Evolutionary conservation across 2,113 vertebrate genomes (phyloP).

Genomic region (Epinephelus fuscoguttatus): DNA sequence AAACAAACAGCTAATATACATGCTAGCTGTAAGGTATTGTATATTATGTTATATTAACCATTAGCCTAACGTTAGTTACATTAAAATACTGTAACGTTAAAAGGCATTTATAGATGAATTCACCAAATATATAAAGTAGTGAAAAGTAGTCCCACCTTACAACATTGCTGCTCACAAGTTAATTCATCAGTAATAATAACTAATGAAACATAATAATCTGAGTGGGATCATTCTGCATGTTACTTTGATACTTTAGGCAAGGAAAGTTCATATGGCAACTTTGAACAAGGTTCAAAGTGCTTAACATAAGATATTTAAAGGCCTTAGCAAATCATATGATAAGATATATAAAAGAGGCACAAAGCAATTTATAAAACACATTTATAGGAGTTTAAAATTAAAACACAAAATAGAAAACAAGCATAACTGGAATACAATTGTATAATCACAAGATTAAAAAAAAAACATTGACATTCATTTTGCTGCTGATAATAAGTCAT

Average conservation of each 20-base stretch:
- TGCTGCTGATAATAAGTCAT: background rate
- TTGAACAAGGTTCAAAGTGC: background rate
- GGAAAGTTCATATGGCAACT: background rate
- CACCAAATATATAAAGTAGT: background rate
- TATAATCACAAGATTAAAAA: background rate
- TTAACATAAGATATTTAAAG: background rate
- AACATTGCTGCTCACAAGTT: no score
- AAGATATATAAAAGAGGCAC: background rate
- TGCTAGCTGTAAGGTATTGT: no score
- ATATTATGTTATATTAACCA: no score
- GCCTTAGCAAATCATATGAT: no score
- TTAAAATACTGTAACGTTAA: no score
- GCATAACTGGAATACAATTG: background rate
- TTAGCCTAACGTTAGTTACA: no score
- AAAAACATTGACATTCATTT: background rate
- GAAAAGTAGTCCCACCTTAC: no score
- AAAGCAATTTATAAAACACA: no score
- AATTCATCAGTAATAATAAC: background rate
- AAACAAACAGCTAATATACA: no score
- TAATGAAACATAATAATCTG: background rate
- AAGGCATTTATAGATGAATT: no score
- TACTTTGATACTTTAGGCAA: background rate
- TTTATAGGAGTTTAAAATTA: no score
- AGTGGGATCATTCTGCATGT: background rate
- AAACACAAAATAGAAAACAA: background rate